Conservation (phyloP, 2,113 vertebrate genomes). For the Argyrosomus japonicus region DNA sequence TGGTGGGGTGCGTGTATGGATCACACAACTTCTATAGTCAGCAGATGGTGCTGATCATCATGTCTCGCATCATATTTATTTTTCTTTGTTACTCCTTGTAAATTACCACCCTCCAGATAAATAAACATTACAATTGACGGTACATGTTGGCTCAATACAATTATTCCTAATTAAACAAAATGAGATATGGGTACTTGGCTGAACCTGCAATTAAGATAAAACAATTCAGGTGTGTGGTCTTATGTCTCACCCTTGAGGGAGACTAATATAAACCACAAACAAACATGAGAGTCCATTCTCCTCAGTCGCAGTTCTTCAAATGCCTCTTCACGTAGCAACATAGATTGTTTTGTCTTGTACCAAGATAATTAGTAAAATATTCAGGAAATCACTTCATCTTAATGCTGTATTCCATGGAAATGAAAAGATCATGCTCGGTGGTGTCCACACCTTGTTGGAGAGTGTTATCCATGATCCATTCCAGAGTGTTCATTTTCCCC, state of each 20-base stretch:
- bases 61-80: constrained; percentile 58
- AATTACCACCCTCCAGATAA: constrained; percentile 71
- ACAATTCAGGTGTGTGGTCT: constrained; percentile 61
- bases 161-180: constrained; percentile 74
- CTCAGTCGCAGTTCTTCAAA: constrained; percentile 40
- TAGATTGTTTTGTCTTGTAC: constrained; percentile 56
- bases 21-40: constrained; percentile 47
- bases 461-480: constrained; percentile 36
- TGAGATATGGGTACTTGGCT: constrained; percentile 64
- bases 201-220: constrained; percentile 63
- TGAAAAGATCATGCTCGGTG: constrained; percentile 37
- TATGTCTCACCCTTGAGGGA: constrained; percentile 55
- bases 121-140: constrained; percentile 66
- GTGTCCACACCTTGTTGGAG: constrained; percentile 31
- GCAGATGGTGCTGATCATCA: constrained; percentile 74
- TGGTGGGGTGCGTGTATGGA: constrained; percentile 43
- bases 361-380: constrained; percentile 52
- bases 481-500: constrained; percentile 17
- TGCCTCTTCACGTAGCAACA: constrained; percentile 38
- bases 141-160: constrained; percentile 68
- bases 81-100: constrained; percentile 64
- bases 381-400: constrained; percentile 53
- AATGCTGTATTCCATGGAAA: constrained; percentile 48
- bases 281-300: constrained; percentile 47
- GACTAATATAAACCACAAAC: constrained; percentile 40